phyloP scores from a whole-genome alignment of 1,140 invertebrate species.

The Lutraria rhynchaena region DNA sequence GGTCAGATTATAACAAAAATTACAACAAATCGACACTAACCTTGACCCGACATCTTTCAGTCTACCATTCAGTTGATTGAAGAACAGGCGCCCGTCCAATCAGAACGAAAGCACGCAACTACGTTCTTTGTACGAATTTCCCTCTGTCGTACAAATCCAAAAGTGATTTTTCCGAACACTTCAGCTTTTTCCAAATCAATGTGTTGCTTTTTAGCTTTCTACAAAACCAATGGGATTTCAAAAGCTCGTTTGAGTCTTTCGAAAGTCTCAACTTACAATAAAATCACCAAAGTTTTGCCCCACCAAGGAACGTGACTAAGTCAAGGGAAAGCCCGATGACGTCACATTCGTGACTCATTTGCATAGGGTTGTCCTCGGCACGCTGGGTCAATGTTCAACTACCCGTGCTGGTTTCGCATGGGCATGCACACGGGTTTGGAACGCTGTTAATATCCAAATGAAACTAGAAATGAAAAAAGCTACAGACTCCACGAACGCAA shows the following conservation, averaged over 20 bases:
- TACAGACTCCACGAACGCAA: no score
- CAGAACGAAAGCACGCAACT: slow-evolving; percentile 28
- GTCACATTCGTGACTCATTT: slow-evolving; percentile 66
- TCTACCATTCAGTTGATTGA: slow-evolving; percentile 51
- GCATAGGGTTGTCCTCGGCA: slow-evolving; percentile 55
- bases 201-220: no score
- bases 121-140: slow-evolving; percentile 43
- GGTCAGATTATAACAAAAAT: slow-evolving; percentile 10
- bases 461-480: no score
- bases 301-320: slow-evolving; percentile 52
- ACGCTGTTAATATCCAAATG: no score
- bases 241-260: no score
- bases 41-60: slow-evolving; percentile 59
- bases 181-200: no score
- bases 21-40: slow-evolving; percentile 50
- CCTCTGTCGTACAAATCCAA: not conserved
- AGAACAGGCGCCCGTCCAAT: slow-evolving; percentile 57
- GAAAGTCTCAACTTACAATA: no score
- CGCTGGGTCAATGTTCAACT: not conserved
- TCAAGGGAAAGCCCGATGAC: slow-evolving; percentile 72
- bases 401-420: no score
- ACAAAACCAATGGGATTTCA: no score
- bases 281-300: not conserved
- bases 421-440: no score
- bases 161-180: not conserved